Evolutionary conservation across 2,113 vertebrate genomes (phyloP).

Genomic region (Rhinoderma darwinii): DNA sequence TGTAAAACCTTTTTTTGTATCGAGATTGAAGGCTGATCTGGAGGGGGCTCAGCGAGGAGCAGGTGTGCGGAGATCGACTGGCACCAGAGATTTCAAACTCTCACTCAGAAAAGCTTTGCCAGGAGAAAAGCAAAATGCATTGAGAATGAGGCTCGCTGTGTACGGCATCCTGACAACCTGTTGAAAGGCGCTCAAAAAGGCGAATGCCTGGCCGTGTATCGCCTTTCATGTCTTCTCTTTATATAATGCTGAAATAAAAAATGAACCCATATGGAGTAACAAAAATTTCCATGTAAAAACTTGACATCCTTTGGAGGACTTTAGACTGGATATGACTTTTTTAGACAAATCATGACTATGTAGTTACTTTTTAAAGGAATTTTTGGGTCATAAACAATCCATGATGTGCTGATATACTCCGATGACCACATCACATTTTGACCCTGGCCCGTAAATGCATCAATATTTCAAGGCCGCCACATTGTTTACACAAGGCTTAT

Average conservation of each 20-base stretch:
- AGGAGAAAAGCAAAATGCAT: neutral
- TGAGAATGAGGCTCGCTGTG: slow-evolving; percentile 16
- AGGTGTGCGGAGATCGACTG: slow-evolving; percentile 6
- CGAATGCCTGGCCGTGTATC: neutral
- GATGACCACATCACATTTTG: no score
- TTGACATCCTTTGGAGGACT: neutral
- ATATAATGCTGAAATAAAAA: neutral
- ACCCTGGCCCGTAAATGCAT: no score
- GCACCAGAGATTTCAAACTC: slow-evolving; percentile 53
- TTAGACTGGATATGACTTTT: neutral
- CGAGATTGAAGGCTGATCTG: slow-evolving; percentile 52
- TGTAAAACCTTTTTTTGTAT: slow-evolving; percentile 53
- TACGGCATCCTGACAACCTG: slow-evolving; percentile 30
- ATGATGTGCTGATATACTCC: no score
- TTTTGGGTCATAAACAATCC: neutral
- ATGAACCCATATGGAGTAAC: neutral
- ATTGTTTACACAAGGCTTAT: no score
- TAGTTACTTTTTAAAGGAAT: neutral
- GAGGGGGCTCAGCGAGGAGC: slow-evolving; percentile 44
- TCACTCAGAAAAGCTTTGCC: slow-evolving; percentile 33
- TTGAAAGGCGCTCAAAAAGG: slow-evolving; percentile 11
- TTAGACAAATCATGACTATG: neutral
- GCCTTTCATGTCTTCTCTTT: neutral
- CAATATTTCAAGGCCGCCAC: no score
- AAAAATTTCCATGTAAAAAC: neutral